A percentile compares a stretch with the other conserved stretches of the same genome.
These are phyloP conservation scores for Cervus canadensis DNA, from an alignment of 2,113 vertebrate genomes.

Conservation along the genomic window DNA sequence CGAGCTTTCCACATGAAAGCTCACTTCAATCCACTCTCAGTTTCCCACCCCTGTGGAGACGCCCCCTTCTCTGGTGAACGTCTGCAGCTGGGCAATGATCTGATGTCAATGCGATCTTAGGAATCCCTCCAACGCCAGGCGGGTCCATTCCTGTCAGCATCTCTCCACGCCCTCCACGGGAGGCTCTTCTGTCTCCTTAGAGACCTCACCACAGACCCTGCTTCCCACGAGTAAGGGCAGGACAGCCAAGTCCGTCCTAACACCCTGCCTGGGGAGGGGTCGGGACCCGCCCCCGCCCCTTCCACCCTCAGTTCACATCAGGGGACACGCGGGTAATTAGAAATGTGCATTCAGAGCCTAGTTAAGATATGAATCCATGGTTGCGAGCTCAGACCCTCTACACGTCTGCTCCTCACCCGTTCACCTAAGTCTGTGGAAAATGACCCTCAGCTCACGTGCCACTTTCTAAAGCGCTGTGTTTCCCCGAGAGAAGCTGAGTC, in stretches of 20 bases:
- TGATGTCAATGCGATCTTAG: rapidly evolving
- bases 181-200: background rate
- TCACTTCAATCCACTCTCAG: rapidly evolving
- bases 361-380: too few species aligned
- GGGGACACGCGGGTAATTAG: too few species aligned
- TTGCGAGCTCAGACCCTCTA: too few species aligned
- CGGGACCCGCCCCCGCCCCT: too few species aligned
- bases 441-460: rapidly evolving
- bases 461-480: background rate
- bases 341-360: too few species aligned
- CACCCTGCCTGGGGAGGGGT: rapidly evolving
- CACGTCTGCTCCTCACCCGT: rapidly evolving
- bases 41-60: too few species aligned
- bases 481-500: background rate
- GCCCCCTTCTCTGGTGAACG: rapidly evolving
- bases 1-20: background rate
- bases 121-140: background rate
- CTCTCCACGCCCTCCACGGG: rapidly evolving
- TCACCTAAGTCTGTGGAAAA: rapidly evolving
- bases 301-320: too few species aligned
- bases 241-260: too few species aligned
- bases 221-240: rapidly evolving
- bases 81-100: background rate
- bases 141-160: rapidly evolving
- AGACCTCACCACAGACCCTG: background rate